phyloP scores from a whole-genome alignment of 2,797 vertebrate species.

The Sebastes baramenuke region DNA sequence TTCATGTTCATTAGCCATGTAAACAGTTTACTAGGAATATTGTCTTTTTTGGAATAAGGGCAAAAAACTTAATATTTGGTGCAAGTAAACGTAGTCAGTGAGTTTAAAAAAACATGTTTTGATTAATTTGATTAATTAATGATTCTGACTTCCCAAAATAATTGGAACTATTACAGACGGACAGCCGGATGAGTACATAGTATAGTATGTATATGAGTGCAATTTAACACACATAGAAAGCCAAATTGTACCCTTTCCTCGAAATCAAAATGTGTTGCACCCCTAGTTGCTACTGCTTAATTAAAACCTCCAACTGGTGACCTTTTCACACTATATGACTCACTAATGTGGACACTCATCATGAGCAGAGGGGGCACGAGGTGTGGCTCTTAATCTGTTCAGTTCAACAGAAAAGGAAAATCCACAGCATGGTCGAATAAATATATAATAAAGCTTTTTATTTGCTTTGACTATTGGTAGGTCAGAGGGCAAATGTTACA shows the following conservation, averaged over 20 bases:
- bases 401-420: slow-evolving; percentile 14
- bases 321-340: slow-evolving; percentile 51
- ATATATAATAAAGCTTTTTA: background rate
- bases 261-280: background rate
- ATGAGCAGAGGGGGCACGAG: slow-evolving; percentile 7
- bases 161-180: background rate
- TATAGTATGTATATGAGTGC: background rate
- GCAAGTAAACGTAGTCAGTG: no score
- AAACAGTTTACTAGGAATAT: no score
- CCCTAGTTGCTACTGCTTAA: slow-evolving; percentile 5
- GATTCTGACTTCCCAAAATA: background rate
- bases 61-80: no score
- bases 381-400: background rate
- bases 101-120: background rate
- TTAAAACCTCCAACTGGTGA: slow-evolving; percentile 45
- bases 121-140: background rate
- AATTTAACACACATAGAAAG: background rate
- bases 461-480: background rate
- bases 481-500: background rate
- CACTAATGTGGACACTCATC: slow-evolving; percentile 29
- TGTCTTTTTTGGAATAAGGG: no score
- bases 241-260: slow-evolving; percentile 6
- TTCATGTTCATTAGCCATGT: no score
- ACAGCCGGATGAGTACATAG: background rate
- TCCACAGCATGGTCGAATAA: background rate